A percentile compares a stretch with the other conserved stretches of the same genome.
Evolutionary conservation across 2,797 vertebrate species (phyloP).

Genomic region (Vipera latastei): DNA sequence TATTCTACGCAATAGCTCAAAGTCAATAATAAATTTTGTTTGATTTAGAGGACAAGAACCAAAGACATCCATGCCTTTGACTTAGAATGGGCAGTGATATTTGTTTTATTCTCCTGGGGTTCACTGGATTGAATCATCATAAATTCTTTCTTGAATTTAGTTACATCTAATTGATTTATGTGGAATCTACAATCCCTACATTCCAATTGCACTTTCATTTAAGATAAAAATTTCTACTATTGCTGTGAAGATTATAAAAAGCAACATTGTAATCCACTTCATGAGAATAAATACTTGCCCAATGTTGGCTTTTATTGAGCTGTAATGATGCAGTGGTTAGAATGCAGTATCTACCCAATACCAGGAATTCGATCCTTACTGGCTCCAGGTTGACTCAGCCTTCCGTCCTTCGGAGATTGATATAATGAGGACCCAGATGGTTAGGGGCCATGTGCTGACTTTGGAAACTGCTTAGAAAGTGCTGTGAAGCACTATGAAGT

Average conservation of each 20-base stretch:
- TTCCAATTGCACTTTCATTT: background rate
- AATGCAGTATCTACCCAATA: too few relatives aligned
- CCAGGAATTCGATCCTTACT: too few relatives aligned
- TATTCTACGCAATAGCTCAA: background rate
- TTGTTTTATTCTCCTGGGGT: background rate
- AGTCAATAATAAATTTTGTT: conserved; percentile 15
- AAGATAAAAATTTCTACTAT: background rate
- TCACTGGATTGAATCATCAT: background rate
- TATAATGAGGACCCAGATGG: too few relatives aligned
- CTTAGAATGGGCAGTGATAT: background rate
- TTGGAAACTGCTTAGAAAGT: too few relatives aligned
- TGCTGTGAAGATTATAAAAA: background rate
- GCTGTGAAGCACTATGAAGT: too few relatives aligned
- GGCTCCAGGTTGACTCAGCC: too few relatives aligned
- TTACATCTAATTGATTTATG: background rate
- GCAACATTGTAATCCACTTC: background rate
- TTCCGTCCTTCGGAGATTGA: too few relatives aligned
- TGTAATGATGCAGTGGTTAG: too few relatives aligned
- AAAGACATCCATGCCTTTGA: background rate
- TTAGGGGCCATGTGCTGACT: too few relatives aligned
- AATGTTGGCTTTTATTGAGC: too few relatives aligned
- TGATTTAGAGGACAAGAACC: background rate
- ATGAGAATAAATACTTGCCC: background rate
- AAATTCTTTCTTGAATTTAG: background rate
- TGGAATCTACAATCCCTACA: background rate